phyloP scores from a whole-genome alignment of 1,140 invertebrate species.

The Drosophila elegans region DNA sequence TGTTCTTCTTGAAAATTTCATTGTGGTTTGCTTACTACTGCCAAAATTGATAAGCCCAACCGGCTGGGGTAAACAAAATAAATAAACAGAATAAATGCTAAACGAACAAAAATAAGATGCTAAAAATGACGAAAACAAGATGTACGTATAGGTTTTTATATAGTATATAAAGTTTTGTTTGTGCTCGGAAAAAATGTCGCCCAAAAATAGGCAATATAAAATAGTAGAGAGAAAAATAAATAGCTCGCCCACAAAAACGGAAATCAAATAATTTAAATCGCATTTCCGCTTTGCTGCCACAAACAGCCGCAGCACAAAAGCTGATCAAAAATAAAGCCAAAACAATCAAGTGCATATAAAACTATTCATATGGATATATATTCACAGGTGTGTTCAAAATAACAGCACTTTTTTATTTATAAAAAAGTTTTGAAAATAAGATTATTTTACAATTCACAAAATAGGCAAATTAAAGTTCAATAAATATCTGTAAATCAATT shows the following conservation, averaged over 20 bases:
- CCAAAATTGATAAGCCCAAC: no score
- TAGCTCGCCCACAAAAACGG: constrained; percentile 54
- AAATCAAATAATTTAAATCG: constrained; percentile 84
- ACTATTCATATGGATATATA: constrained; percentile 7
- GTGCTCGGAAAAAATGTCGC: constrained; percentile 2
- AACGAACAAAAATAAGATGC: background rate
- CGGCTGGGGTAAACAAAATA: no score
- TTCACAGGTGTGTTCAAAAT: background rate
- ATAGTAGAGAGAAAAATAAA: background rate
- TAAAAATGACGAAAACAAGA: background rate
- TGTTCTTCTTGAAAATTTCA: background rate
- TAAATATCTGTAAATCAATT: no score
- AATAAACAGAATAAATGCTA: background rate
- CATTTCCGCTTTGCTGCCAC: constrained; percentile 76
- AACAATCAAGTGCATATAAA: constrained; percentile 28
- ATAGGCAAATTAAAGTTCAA: no score
- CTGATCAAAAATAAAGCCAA: constrained; percentile 64
- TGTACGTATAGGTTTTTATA: background rate
- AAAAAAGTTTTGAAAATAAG: no score
- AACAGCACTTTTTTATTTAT: background rate
- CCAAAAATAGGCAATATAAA: constrained; percentile 4
- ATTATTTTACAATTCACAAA: no score
- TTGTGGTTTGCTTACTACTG: background rate
- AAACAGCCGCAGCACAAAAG: constrained; percentile 56
- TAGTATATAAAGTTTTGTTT: background rate